phyloP scores from a whole-genome alignment of 2,113 vertebrate genomes.

The Hippoglossus stenolepis region DNA sequence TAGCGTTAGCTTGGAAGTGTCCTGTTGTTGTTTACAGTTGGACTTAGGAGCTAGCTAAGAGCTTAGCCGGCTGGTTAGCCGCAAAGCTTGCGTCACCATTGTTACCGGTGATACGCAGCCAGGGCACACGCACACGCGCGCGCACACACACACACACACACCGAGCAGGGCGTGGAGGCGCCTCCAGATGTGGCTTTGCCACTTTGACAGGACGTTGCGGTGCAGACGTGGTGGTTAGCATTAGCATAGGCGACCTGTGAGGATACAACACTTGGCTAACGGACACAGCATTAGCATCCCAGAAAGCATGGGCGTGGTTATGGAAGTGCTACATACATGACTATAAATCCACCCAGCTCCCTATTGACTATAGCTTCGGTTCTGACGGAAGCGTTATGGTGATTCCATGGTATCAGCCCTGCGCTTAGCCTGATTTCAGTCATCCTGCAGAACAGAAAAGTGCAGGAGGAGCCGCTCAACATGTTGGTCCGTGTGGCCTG shows the following conservation, averaged over 20 bases:
- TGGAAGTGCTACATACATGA: not conserved
- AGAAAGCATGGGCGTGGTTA: constrained; percentile 73
- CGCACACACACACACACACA: not conserved
- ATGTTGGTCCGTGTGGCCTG: constrained; percentile 20
- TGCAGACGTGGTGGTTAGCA: not conserved
- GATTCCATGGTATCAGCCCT: not conserved
- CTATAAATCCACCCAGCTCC: not conserved
- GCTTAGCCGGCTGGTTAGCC: constrained; percentile 71
- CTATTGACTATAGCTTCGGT: not conserved
- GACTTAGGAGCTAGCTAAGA: constrained; percentile 40
- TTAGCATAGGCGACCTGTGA: not conserved
- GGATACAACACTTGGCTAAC: constrained; percentile 3
- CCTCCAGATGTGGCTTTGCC: constrained; percentile 48
- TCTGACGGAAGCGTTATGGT: not conserved
- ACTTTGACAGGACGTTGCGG: not conserved
- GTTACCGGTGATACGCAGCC: constrained; percentile 57
- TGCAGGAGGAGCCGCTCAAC: not conserved
- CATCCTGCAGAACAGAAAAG: not conserved
- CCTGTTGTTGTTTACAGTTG: constrained; percentile 61
- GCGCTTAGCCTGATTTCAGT: not conserved
- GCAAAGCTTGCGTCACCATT: constrained; percentile 79
- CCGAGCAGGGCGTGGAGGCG: constrained; percentile 48
- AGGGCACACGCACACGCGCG: not conserved
- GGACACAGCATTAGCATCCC: constrained; percentile 23
- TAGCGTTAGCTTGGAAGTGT: not conserved